phyloP scores from a whole-genome alignment of 2,113 vertebrate genomes.

The Podiceps cristatus region DNA sequence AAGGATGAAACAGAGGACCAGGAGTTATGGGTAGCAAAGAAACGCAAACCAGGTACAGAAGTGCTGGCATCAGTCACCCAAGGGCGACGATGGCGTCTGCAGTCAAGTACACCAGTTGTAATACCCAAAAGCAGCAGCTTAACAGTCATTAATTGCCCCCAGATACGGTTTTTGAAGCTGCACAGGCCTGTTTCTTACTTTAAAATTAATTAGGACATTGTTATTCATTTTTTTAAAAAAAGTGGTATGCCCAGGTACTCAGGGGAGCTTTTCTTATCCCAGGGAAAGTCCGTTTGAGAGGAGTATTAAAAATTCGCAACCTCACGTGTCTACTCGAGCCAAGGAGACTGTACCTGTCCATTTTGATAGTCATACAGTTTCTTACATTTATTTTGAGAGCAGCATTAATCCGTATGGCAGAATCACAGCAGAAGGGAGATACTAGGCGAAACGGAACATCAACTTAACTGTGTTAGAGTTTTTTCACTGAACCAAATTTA shows the following conservation, averaged over 20 bases:
- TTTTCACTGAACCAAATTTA: background rate
- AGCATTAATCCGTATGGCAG: background rate
- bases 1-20: background rate
- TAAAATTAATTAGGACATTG: background rate
- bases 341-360: background rate
- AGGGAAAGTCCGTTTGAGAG: background rate
- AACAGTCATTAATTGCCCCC: background rate
- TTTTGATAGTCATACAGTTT: background rate
- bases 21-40: background rate
- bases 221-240: background rate
- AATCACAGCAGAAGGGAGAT: background rate
- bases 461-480: accelerated
- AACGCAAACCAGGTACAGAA: background rate
- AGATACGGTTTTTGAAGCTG: background rate
- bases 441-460: background rate
- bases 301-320: background rate
- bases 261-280: background rate
- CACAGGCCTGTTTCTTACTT: background rate
- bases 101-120: background rate
- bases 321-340: background rate
- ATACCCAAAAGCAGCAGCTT: background rate
- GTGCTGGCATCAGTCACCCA: background rate
- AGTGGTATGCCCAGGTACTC: background rate
- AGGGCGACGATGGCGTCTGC: background rate
- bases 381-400: background rate